A percentile compares a stretch with the other conserved stretches of the same genome.
Evolutionary conservation across 2,113 vertebrate genomes (phyloP).

Genomic region (Pluvialis apricaria): DNA sequence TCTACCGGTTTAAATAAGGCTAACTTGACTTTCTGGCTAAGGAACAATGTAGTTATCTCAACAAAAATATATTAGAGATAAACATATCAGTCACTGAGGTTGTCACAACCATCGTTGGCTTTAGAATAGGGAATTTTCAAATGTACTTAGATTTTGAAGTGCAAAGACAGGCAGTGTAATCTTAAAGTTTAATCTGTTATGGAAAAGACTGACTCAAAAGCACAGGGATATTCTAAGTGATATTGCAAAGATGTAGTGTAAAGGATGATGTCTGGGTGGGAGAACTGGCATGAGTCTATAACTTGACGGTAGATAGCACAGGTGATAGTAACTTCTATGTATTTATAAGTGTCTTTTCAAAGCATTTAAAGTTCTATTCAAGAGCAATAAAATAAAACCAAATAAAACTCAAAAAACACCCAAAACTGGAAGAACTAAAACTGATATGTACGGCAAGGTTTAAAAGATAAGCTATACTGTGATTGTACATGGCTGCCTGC

Average conservation of each 20-base stretch:
- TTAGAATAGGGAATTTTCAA: neutral
- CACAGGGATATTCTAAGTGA: neutral
- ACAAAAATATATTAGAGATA: neutral
- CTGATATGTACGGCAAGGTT: neutral
- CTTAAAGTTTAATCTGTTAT: neutral
- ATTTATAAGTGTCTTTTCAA: neutral
- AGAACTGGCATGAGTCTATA: neutral
- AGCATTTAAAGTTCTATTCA: neutral
- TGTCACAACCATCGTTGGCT: neutral
- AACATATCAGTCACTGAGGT: neutral
- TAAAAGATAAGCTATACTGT: neutral
- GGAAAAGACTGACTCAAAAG: neutral
- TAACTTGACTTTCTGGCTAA: neutral
- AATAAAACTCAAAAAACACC: neutral
- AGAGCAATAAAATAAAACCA: neutral
- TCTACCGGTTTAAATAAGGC: neutral
- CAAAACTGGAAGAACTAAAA: neutral
- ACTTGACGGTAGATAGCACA: neutral
- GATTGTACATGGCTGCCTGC: neutral
- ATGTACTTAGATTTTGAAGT: neutral
- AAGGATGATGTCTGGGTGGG: neutral
- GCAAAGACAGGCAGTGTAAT: neutral
- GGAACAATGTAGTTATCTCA: neutral
- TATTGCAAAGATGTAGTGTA: neutral
- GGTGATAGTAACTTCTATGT: neutral